phyloP scores from a whole-genome alignment of 30 jellyfish, hydroid and myxozoan species.

The Pelagia noctiluca region DNA sequence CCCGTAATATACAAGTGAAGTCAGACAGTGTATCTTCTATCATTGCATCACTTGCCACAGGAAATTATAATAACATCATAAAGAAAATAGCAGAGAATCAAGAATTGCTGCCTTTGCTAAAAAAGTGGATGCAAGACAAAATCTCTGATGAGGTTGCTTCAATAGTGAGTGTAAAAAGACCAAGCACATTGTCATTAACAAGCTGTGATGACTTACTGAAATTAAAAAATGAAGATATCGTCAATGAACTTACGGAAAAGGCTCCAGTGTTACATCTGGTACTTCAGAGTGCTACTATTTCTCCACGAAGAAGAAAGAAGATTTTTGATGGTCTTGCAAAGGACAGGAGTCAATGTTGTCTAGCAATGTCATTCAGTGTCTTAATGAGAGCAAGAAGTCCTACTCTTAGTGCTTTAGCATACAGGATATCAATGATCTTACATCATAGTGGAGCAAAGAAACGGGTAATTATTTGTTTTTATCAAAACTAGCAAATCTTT shows the following conservation, averaged over 20 bases:
- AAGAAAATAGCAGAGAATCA: too few species aligned
- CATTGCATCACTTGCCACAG: too few species aligned
- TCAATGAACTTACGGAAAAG: not conserved
- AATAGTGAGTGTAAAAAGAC: conserved; percentile 3
- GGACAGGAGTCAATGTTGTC: not conserved
- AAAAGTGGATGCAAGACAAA: conserved; percentile 10
- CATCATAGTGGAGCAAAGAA: conserved; percentile 37
- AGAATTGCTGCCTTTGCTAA: conserved; percentile 21
- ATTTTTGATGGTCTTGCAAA: not conserved
- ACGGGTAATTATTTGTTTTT: conserved; percentile 4
- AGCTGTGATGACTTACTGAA: not conserved
- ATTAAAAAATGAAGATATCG: not conserved
- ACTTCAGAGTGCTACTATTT: not conserved
- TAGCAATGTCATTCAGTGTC: conserved; percentile 2
- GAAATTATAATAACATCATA: too few species aligned
- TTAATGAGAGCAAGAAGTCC: conserved; percentile 28
- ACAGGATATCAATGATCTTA: conserved; percentile 6
- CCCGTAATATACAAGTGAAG: too few species aligned
- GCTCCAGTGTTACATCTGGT: conserved; percentile 4
- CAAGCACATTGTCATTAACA: conserved; percentile 8
- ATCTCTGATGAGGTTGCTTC: conserved; percentile 26
- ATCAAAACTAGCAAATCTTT: too few species aligned
- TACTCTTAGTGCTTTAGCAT: conserved; percentile 14
- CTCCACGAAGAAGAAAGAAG: conserved; percentile 20
- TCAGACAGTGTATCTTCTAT: too few species aligned